These are phyloP conservation scores for Cryptocephalus primarius DNA, from an alignment of 2,888 invertebrate species.

Conservation along the genomic window DNA sequence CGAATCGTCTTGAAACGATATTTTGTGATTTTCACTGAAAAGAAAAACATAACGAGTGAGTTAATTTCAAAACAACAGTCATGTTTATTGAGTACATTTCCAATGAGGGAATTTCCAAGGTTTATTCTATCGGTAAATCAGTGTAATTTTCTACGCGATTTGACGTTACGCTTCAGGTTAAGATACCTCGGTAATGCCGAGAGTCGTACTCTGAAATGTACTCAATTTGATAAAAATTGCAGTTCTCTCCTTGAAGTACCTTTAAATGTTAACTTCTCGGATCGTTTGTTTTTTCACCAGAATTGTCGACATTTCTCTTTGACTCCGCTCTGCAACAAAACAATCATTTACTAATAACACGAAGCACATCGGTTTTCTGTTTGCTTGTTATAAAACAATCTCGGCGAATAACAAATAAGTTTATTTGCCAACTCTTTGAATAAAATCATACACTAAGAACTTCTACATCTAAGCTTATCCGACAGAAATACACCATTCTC, in stretches of 20 bases:
- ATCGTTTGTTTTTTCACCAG: background rate
- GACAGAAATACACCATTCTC: background rate
- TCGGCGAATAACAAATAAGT: background rate
- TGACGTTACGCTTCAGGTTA: too few relatives aligned
- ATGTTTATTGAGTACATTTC: too few relatives aligned
- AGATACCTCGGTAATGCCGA: too few relatives aligned
- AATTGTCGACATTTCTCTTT: background rate
- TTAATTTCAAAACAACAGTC: too few relatives aligned
- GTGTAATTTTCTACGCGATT: too few relatives aligned
- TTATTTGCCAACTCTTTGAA: background rate
- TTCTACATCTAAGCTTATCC: background rate
- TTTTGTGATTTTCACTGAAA: too few relatives aligned
- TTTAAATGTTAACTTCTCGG: background rate
- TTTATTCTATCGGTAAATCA: too few relatives aligned
- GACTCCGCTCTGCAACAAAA: conserved; percentile 14
- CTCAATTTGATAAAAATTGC: too few relatives aligned
- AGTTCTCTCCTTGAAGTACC: background rate
- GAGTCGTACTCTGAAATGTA: too few relatives aligned
- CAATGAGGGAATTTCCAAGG: too few relatives aligned
- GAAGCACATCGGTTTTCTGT: background rate
- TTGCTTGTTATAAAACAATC: background rate
- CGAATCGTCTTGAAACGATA: too few relatives aligned
- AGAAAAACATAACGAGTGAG: too few relatives aligned
- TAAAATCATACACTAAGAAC: background rate
- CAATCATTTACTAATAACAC: conserved; percentile 10